These are phyloP conservation scores for Calameuta filiformis DNA, from an alignment of 2,888 invertebrate species.

Conservation along the genomic window DNA sequence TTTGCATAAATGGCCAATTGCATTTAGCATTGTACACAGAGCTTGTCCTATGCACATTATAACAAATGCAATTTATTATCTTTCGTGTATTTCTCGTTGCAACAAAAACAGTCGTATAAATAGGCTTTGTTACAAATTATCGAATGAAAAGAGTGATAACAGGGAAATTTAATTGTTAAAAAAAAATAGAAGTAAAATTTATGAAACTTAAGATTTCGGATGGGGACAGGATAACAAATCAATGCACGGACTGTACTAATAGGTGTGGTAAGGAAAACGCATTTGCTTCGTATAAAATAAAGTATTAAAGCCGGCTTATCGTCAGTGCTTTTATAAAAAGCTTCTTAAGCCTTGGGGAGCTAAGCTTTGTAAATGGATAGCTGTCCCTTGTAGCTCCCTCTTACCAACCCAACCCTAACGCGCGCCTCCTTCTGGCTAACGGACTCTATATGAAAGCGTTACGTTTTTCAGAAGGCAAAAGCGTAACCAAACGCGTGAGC, in stretches of 20 bases:
- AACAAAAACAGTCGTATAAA: background rate
- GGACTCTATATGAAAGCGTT: background rate
- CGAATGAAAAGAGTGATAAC: background rate
- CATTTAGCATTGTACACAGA: background rate
- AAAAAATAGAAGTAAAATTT: background rate
- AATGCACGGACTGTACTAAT: background rate
- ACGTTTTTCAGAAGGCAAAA: background rate
- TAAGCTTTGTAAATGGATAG: constrained; percentile 7
- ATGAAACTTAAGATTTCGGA: background rate
- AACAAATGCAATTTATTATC: background rate
- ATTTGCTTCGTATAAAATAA: constrained; percentile 2
- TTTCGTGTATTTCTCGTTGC: background rate
- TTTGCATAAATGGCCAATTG: background rate
- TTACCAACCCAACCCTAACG: background rate
- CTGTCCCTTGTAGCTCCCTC: constrained; percentile 2
- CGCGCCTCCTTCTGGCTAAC: background rate
- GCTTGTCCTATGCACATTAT: background rate
- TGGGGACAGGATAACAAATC: background rate
- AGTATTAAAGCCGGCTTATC: constrained; percentile 5
- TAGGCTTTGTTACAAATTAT: background rate
- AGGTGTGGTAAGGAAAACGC: background rate
- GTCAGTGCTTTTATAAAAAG: constrained; percentile 7
- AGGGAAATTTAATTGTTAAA: background rate
- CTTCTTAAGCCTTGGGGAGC: constrained; percentile 4
- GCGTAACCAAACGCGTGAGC: constrained; percentile 3